phyloP scores from a whole-genome alignment of 2,888 invertebrate species.

The Gortyna flavago region DNA sequence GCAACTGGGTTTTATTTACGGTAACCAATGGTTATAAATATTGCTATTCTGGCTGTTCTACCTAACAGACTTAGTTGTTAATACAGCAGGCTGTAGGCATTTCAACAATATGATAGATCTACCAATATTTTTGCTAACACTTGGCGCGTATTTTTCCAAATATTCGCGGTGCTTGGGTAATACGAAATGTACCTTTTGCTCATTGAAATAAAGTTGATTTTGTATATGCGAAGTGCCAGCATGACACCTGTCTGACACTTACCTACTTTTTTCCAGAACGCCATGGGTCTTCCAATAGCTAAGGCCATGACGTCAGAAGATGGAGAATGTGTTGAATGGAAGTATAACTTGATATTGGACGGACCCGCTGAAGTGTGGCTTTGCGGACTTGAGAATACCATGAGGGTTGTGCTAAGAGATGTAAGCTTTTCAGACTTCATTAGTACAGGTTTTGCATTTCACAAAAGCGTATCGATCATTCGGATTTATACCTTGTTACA shows the following conservation, averaged over 20 bases:
- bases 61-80: neutral
- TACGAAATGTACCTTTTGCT: neutral
- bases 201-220: neutral
- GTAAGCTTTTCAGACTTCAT: slow-evolving; percentile 67
- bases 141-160: neutral
- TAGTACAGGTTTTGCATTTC: slow-evolving; percentile 40
- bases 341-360: slow-evolving; percentile 92
- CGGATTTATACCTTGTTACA: neutral
- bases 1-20: neutral
- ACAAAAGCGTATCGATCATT: neutral
- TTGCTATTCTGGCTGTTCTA: neutral
- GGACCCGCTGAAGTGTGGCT: slow-evolving; percentile 96
- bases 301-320: slow-evolving; percentile 95
- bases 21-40: neutral
- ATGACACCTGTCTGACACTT: neutral
- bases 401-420: slow-evolving; percentile 90
- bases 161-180: neutral
- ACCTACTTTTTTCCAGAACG: slow-evolving; percentile 76
- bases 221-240: neutral
- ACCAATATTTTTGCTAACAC: neutral
- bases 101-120: neutral
- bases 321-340: slow-evolving; percentile 95
- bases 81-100: neutral
- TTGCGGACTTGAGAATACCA: slow-evolving; percentile 91
- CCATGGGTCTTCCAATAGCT: slow-evolving; percentile 83